These are phyloP conservation scores for Sphyrna mokarran DNA, from an alignment of 2,113 vertebrate genomes.

Conservation along the genomic window DNA sequence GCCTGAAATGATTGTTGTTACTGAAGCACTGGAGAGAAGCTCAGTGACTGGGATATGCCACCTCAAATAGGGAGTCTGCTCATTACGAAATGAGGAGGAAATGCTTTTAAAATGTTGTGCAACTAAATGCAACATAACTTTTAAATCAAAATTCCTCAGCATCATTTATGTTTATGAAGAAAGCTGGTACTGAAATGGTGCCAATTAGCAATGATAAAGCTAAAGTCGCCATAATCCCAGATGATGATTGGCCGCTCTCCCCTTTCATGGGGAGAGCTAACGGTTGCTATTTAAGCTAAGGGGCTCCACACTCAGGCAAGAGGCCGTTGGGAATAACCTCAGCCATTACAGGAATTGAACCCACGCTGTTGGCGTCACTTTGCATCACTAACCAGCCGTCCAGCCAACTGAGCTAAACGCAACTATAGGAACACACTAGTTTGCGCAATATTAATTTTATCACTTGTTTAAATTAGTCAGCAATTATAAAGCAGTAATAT, in stretches of 20 bases:
- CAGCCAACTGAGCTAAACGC: no score
- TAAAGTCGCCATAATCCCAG: no score
- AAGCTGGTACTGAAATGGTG: not conserved
- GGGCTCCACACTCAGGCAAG: no score
- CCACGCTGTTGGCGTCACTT: no score
- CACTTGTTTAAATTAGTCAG: not conserved
- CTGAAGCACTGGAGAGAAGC: not conserved
- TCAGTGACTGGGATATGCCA: not conserved
- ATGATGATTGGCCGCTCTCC: no score
- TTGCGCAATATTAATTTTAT: not conserved
- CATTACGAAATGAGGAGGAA: not conserved
- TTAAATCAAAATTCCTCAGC: not conserved
- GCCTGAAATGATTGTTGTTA: not conserved
- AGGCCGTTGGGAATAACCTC: no score
- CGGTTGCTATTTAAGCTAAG: no score
- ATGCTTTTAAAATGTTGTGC: not conserved
- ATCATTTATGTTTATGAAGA: not conserved
- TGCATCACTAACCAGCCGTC: no score
- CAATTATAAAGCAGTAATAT: not conserved
- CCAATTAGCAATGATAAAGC: not conserved
- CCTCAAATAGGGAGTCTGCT: not conserved
- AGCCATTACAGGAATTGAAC: no score
- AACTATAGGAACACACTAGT: not conserved
- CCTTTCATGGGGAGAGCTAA: no score
- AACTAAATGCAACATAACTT: not conserved